Percentiles rank a stretch among this genome's conserved stretches.
Evolutionary conservation across 2,888 invertebrate species (phyloP).

Genomic region (Corythucha ciliata): DNA sequence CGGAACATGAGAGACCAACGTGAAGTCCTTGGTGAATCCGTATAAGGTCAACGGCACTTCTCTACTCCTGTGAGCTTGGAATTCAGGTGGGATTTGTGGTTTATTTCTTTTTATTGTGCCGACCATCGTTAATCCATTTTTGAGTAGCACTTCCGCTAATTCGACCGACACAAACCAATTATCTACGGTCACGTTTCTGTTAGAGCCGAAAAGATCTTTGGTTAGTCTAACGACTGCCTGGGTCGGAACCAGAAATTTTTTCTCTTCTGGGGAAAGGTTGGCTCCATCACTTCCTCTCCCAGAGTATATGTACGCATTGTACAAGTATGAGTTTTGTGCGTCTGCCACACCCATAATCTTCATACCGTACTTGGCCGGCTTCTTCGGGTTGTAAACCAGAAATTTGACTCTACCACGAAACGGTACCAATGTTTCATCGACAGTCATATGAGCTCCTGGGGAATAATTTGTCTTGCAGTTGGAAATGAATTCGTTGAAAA

Average conservation of each 20-base stretch:
- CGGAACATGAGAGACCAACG: slow-evolving; percentile 24
- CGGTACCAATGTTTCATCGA: slow-evolving; percentile 21
- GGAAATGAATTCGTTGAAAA: slow-evolving; percentile 14
- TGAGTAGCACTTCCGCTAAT: slow-evolving; percentile 29
- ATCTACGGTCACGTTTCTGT: no score
- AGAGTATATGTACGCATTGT: slow-evolving; percentile 30
- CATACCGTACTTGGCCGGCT: slow-evolving; percentile 21
- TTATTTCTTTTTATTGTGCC: slow-evolving; percentile 26
- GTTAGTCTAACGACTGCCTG: no score
- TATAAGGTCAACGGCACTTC: slow-evolving; percentile 15
- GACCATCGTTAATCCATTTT: no score
- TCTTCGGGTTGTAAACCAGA: slow-evolving; percentile 21
- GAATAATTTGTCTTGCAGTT: slow-evolving; percentile 16
- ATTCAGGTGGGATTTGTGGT: slow-evolving; percentile 24
- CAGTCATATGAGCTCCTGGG: slow-evolving; percentile 12
- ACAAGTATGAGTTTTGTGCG: slow-evolving; percentile 4
- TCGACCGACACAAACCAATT: no score
- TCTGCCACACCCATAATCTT: slow-evolving; percentile 12
- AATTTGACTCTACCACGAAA: slow-evolving; percentile 14
- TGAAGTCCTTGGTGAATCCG: slow-evolving; percentile 24
- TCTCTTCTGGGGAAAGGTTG: no score
- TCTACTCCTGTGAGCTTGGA: slow-evolving; percentile 14
- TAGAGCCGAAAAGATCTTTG: no score
- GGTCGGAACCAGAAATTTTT: no score
- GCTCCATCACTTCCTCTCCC: no score